Conservation (phyloP, 2,797 vertebrate species). For the Gymnoscopelus braueri region DNA sequence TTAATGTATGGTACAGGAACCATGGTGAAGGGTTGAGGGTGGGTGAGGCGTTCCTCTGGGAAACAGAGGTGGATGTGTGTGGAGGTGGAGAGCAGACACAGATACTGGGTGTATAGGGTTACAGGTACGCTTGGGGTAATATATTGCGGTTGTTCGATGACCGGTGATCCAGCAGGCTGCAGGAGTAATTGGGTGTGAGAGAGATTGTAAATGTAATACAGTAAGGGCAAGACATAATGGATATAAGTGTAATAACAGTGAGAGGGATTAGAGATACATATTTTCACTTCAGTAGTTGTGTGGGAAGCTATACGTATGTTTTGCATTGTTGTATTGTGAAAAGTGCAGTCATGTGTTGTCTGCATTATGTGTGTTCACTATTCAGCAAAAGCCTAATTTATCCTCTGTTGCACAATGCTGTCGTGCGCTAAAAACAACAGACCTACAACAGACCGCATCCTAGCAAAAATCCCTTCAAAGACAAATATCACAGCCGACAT, state of each 20-base stretch:
- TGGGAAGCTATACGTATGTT: no score
- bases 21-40: not conserved
- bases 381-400: no score
- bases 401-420: no score
- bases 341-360: no score
- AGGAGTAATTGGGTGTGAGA: not conserved
- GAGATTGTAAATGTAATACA: not conserved
- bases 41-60: not conserved
- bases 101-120: constrained; percentile 5
- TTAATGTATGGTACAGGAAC: not conserved
- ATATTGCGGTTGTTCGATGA: not conserved
- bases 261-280: no score
- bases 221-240: no score
- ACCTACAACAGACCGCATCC: constrained; percentile 29
- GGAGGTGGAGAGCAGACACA: not conserved
- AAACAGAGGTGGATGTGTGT: not conserved
- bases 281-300: no score
- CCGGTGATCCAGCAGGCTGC: not conserved
- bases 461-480: constrained; percentile 68
- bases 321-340: no score
- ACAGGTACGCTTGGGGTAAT: constrained; percentile 5
- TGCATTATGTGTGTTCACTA: no score
- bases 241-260: not conserved
- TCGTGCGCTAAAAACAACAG: no score
- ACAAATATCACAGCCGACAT: constrained; percentile 66